Evolutionary conservation across 53 echinoderm and acorn worm species (phyloP), one percentile per base, ranked within the genome.

Genomic region (Patiria pectinifera): DNA sequence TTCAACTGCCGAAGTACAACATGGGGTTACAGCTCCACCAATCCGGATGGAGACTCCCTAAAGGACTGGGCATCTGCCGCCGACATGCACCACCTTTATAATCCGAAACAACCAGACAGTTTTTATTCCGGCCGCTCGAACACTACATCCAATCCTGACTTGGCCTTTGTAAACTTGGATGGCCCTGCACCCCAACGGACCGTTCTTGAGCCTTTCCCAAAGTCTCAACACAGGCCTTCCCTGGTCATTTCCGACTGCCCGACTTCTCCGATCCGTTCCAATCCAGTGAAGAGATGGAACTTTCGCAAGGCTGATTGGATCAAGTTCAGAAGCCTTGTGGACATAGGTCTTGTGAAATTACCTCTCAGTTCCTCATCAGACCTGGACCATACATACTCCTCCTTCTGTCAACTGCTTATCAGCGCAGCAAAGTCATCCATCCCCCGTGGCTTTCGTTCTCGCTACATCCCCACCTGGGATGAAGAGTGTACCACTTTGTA

Each of bases 1-100:
- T 87, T 87, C 76, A 87, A 87, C 78, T 87, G 87, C 78, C 78
- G 75, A 11, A 89, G 89, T 35, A 90, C 69, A 2, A 69, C 89
- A 9, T 93, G 91, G 93, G 91, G 93, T 22, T 93, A 93, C 78
- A 44, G 25, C 75, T 45, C 66, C 21, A 83, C 93, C 26, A 84
- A 83, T 19, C 79, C 85, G 48, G 85, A 93, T 85, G 93, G 93
- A 13, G 49, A 62, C 24, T 69, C 90, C 8, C 78, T 85, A 48
- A 91, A 89, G 19, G 89, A 93, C 93, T 93, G 85, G 90, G 93
- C 85, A 2, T 93, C 90, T 11, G 48, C 78, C 47, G 59, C 85
- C 48, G 91, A 59, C 48, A 24, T 91, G 4, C 83, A 82, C 44
- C 89, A 89, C 15, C 62, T 93, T 6, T 59, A 83, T 58, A 83